Base-by-base conservation (phyloP, 2,113 vertebrate species). In the Seriola dumerili region DNA sequence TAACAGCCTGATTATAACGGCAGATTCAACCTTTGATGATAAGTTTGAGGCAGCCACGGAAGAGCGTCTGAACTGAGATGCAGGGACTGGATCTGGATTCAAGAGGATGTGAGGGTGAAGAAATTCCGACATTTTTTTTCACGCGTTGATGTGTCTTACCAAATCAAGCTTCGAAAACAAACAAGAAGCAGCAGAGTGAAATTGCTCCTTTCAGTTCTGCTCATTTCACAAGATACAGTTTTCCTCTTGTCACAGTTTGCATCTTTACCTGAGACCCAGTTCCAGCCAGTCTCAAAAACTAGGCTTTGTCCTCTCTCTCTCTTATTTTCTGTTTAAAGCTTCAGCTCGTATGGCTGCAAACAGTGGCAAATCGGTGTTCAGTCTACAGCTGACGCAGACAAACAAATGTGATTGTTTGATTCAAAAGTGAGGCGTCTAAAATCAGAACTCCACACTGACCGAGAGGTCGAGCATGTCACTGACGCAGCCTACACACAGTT, bases 21-120 rank as follows among this genome's bases (percentile, higher is more conserved):
- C 80, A 87, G 72, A 90, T 84, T 79, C 79, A 52, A 69, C 66
- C 69, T 90, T 83, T 86, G 78, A 89, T 83, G 79, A 87, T 90
- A 69, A 89, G 81, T 54, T 32, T n/a, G 29, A 29, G 46, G 34
- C 5, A 8, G 65, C 66, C 17, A 32, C 14, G 63, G 67, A 65
- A 52, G 54, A 64, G 52, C 5, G 4, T 58, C 78, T 81, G 32
- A 61, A 46, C 23, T 38, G 72, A 67, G 76, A 76, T 67, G 29
- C 73, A 65, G 50, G 58, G 40, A 58, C 38, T 29, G 32, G 17
- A 75, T 76, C 42, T 44, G 12, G 48, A 64, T 80, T 54, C 58
- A 40, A 61, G 55, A 74, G 70, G 54, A 78, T 70, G 80, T 50
- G 66, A 72, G 75, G 59, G 52, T 54, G 29, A 25, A 68, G 48